These are phyloP conservation scores for Glaucomys volans DNA, from an alignment of 2,113 vertebrate species.

Conservation along the genomic window DNA sequence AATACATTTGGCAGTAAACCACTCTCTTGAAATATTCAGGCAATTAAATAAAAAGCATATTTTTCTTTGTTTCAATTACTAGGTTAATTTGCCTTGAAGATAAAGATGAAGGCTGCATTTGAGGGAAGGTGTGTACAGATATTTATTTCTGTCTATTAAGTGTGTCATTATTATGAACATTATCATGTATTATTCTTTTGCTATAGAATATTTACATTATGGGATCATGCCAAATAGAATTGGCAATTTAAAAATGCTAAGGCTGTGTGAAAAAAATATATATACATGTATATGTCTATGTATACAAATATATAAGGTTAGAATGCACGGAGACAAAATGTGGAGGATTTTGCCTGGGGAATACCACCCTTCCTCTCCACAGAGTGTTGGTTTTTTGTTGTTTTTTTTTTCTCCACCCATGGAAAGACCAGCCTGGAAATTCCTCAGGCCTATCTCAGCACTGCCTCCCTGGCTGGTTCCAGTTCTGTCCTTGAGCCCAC, in stretches of 20 bases:
- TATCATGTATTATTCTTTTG: neutral
- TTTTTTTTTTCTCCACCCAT: neutral
- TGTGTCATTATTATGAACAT: neutral
- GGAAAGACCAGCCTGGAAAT: neutral
- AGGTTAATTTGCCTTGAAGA: slow-evolving; percentile 55
- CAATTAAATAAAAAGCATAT: slow-evolving; percentile 33
- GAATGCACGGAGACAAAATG: neutral
- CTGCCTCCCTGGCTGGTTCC: neutral
- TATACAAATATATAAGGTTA: neutral
- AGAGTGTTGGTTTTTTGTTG: neutral
- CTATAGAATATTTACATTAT: slow-evolving; percentile 19
- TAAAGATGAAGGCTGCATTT: neutral
- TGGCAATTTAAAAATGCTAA: neutral
- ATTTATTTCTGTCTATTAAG: slow-evolving; percentile 4
- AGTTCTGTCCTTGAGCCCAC: neutral
- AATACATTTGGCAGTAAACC: slow-evolving; percentile 1
- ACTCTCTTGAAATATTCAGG: slow-evolving; percentile 52
- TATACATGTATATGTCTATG: neutral
- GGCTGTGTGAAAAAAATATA: neutral
- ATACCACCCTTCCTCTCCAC: neutral
- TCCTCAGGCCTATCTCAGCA: neutral
- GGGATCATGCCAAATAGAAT: slow-evolving; percentile 1
- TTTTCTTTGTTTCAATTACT: slow-evolving; percentile 60
- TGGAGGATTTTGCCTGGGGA: neutral
- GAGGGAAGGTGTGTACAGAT: neutral